Conservation (phyloP, 2,797 vertebrate species). For the Xyrichtys novacula region DNA sequence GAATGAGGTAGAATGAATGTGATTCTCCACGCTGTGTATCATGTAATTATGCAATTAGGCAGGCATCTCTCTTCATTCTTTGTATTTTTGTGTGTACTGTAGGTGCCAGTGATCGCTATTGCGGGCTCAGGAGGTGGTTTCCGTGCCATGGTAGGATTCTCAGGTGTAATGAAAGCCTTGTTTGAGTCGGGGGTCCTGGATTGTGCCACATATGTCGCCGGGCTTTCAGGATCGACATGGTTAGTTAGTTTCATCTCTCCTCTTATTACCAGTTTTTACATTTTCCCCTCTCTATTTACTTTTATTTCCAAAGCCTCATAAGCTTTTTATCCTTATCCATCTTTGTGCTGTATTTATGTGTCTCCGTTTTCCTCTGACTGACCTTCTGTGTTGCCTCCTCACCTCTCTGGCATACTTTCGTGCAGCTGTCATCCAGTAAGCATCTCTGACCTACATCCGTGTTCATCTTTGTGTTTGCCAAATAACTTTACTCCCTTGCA, state of each 20-base stretch:
- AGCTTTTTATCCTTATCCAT: background rate
- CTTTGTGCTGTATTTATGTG: constrained; percentile 1
- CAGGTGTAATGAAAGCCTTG: constrained; percentile 97
- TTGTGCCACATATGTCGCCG: constrained; percentile 94
- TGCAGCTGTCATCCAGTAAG: constrained; percentile 31
- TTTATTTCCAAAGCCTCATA: background rate
- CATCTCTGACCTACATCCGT: constrained; percentile 44
- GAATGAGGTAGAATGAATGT: constrained; percentile 25
- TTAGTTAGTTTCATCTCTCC: constrained; percentile 64
- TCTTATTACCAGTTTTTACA: background rate
- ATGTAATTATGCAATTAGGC: constrained; percentile 24
- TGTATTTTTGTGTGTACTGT: constrained; percentile 31
- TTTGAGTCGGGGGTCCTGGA: constrained; percentile 95
- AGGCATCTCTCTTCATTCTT: background rate
- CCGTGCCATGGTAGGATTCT: constrained; percentile 96
- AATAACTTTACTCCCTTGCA: constrained; percentile 13
- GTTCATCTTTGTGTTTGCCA: constrained; percentile 20
- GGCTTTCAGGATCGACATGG: constrained; percentile 98
- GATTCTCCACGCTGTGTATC: background rate
- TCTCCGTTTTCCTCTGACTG: constrained; percentile 1
- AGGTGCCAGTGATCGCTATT: constrained; percentile 97
- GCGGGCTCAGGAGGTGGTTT: constrained; percentile 97
- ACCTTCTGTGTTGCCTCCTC: background rate
- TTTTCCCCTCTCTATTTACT: background rate
- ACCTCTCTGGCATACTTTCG: constrained; percentile 27